These are phyloP conservation scores for Parauchenoglanis punctatus DNA, from an alignment of 2,797 vertebrate species.

Conservation along the genomic window DNA sequence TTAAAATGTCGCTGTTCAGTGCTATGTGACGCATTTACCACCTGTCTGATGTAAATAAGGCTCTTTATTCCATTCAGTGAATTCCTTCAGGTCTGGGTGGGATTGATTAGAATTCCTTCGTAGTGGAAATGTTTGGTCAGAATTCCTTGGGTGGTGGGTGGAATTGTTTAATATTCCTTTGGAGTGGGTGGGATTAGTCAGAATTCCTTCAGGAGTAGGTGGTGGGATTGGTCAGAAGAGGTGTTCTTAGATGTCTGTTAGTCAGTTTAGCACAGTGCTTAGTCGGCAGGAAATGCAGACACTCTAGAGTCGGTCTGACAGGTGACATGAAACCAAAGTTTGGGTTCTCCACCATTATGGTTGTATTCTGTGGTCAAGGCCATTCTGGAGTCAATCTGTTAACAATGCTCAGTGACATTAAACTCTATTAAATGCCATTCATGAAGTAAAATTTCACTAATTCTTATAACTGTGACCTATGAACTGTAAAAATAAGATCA, in stretches of 20 bases:
- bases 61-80: neutral
- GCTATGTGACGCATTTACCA: neutral
- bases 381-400: too few species aligned
- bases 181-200: neutral
- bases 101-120: neutral
- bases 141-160: neutral
- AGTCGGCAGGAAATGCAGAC: neutral
- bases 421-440: too few species aligned
- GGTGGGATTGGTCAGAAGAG: neutral
- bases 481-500: too few species aligned
- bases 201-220: neutral
- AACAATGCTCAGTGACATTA: too few species aligned
- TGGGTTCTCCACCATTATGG: too few species aligned
- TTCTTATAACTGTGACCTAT: too few species aligned
- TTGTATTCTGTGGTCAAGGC: too few species aligned
- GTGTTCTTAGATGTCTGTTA: neutral
- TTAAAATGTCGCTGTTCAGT: neutral
- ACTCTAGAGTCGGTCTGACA: neutral
- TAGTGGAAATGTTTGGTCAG: neutral
- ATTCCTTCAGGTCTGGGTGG: neutral
- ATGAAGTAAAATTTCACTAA: too few species aligned
- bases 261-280: neutral
- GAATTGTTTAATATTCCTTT: neutral
- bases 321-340: too few species aligned
- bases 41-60: neutral